Base-by-base conservation (phyloP, 2,888 invertebrate genomes). In the Eustalomyia histrio region DNA sequence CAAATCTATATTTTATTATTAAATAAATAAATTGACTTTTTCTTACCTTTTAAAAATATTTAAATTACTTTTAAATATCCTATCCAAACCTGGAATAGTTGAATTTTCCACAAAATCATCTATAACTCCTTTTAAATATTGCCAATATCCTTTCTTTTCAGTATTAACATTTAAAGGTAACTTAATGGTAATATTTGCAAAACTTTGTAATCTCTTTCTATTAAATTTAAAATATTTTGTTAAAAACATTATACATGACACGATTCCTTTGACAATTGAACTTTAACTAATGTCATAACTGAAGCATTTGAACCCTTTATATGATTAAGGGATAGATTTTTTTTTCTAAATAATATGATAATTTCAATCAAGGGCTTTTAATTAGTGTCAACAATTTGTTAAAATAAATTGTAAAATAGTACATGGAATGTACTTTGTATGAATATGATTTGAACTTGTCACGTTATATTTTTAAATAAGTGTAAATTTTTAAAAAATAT, bases 51-150 rank as follows among this genome's bases (percentile, higher is more conserved):
- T 64, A 4, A 63, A 33, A 9, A 1, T 21, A 24, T 10, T 72
- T 6, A 68, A 29, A 5, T 58, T 47, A 10, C 29, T 52, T 1
- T 21, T 12, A 60, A 68, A 76, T 29, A 76, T 57, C 33, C 73
- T 29, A 47, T 72, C 14, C 3, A 76, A 16, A 1, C 76, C 80
- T 14, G 76, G 76, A 16, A 76, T 47, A 4, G 76, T 73, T 1
- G 33, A 60, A 2, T 7, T 47, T 9, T 39, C n/a, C 12, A 58
- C 17, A 17, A 68, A 67, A 16, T 80, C 73, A 18, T 64, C 24
- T 1, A 35, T 0, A 1, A 71, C 14, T 0, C 3, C 35, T 10
- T 18, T 18, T 0, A 69, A 21, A 33, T 60, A 65, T 2, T 65
- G 16, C 0, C 10, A 21, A 43, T 33, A 69, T 9, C 60, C 50